Percentiles rank a stretch among this genome's conserved stretches.
phyloP scores from a whole-genome alignment of 1,140 invertebrate species.

The Drosophila guanche region DNA sequence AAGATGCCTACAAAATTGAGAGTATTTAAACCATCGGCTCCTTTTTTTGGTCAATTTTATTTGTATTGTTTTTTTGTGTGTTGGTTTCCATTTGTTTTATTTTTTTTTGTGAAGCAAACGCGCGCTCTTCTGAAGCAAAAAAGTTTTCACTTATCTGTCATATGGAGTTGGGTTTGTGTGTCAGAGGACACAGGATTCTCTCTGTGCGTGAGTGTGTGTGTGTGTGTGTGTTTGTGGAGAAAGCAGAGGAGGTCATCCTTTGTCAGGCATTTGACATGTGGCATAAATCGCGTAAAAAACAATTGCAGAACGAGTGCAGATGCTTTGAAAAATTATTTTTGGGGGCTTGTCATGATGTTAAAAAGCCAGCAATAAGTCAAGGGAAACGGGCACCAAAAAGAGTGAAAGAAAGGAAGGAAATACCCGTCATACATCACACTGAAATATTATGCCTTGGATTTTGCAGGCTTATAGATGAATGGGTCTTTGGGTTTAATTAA shows the following conservation, averaged over 20 bases:
- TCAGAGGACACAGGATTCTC: background rate
- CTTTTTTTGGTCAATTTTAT: slow-evolving; percentile 5
- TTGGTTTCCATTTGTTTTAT: slow-evolving; percentile 47
- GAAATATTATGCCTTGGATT: slow-evolving; percentile 12
- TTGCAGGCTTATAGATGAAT: background rate
- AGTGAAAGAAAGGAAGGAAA: no score
- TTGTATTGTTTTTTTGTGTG: slow-evolving; percentile 8
- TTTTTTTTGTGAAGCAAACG: slow-evolving; percentile 28
- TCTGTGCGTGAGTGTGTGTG: slow-evolving; percentile 7
- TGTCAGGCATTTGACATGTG: slow-evolving; percentile 74
- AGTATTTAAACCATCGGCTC: background rate
- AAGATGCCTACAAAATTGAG: no score
- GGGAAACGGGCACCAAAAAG: background rate
- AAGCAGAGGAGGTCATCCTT: slow-evolving; percentile 51
- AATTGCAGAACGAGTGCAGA: slow-evolving; percentile 53
- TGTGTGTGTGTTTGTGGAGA: slow-evolving; percentile 6
- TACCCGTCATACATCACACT: background rate
- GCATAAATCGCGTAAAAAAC: slow-evolving; percentile 71
- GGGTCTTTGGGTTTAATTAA: background rate
- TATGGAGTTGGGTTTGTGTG: slow-evolving; percentile 42
- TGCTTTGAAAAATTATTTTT: slow-evolving; percentile 44
- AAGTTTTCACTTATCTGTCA: slow-evolving; percentile 75
- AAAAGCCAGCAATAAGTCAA: slow-evolving; percentile 27
- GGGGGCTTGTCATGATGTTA: slow-evolving; percentile 20
- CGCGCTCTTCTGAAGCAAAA: slow-evolving; percentile 13